Evolutionary conservation across 2,113 vertebrate species (phyloP), one percentile per base, ranked within the genome.

Genomic region (Clarias magur): DNA sequence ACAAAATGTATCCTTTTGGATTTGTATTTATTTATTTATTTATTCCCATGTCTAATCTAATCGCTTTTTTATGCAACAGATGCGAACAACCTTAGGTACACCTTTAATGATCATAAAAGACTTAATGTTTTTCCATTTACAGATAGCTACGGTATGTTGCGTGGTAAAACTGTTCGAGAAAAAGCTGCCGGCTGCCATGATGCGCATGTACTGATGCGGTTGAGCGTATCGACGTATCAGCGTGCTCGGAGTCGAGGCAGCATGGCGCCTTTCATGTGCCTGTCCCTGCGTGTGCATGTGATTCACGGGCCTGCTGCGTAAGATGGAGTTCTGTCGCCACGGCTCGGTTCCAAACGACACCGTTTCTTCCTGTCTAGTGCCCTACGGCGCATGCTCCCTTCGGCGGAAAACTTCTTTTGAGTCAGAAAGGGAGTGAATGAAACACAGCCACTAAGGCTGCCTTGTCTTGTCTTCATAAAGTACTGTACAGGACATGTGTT

Each of bases 331-430:
- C 67, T 75, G 1, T 76, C 86, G n/a, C 25, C 13, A 76, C 57
- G 38, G 86, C 56, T 75, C 30, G 21, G 27, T 76, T 65, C 59
- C 86, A 87, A 83, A 76, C 21, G 21, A 5, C 53, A 42, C 80
- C 68, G 21, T 83, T 34, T 38, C 68, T 82, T 68, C 53, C 85
- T 87, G 25, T 82, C 56, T 82, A 82, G 86, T 60, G 54, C 63
- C 70, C 86, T 83, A 59, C 75, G 72, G 60, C 12, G 23, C 21
- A 23, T 57, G n/a, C 23, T 63, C 57, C 48, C 57, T 30, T 87
- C 72, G 78, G 59, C 78, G 60, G 15, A 83, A 70, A 70, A 59
- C 80, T 65, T 80, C 38, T 63, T 81, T 56, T 82, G 23, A 87
- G 34, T 87, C 56, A 54, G 67, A 78, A 56, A 83, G 59, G 70